Evolutionary conservation across 2,797 vertebrate species (phyloP).

Genomic region (Pelodytes ibericus): DNA sequence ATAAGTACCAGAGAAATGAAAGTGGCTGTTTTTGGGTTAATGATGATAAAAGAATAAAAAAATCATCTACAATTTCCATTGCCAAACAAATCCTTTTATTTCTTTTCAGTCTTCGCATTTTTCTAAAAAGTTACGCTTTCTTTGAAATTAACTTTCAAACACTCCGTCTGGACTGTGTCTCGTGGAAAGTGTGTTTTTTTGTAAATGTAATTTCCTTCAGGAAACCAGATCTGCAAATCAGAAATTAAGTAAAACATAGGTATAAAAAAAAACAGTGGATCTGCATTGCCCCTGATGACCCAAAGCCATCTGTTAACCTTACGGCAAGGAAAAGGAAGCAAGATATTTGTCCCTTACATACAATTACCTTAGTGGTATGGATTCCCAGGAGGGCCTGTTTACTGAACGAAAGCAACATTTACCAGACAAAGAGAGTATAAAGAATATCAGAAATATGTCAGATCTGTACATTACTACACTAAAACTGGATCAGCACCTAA

Average conservation of each 20-base stretch:
- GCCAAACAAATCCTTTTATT: no score
- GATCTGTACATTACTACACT: not conserved
- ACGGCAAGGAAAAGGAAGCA: slow-evolving; percentile 53
- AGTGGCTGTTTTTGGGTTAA: no score
- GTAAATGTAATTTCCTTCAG: slow-evolving; percentile 55
- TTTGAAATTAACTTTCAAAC: not conserved
- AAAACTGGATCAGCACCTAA: not conserved
- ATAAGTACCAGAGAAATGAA: no score
- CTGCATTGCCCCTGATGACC: slow-evolving; percentile 54
- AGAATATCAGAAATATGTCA: slow-evolving; percentile 7
- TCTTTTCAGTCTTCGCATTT: no score
- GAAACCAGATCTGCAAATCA: slow-evolving; percentile 53
- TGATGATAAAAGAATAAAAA: no score
- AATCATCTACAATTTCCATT: no score
- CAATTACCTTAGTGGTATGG: slow-evolving; percentile 50
- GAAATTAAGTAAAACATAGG: slow-evolving; percentile 54
- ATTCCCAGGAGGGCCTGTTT: slow-evolving; percentile 43
- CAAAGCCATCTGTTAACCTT: slow-evolving; percentile 54
- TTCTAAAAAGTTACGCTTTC: no score
- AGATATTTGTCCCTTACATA: slow-evolving; percentile 55
- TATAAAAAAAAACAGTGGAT: slow-evolving; percentile 51
- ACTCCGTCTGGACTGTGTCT: not conserved
- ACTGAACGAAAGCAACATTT: slow-evolving; percentile 43
- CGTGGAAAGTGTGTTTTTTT: slow-evolving; percentile 40
- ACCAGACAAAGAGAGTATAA: slow-evolving; percentile 15